Evolutionary conservation across 1,140 invertebrate genomes (phyloP).

Genomic region (Drosophila kurseongensis): DNA sequence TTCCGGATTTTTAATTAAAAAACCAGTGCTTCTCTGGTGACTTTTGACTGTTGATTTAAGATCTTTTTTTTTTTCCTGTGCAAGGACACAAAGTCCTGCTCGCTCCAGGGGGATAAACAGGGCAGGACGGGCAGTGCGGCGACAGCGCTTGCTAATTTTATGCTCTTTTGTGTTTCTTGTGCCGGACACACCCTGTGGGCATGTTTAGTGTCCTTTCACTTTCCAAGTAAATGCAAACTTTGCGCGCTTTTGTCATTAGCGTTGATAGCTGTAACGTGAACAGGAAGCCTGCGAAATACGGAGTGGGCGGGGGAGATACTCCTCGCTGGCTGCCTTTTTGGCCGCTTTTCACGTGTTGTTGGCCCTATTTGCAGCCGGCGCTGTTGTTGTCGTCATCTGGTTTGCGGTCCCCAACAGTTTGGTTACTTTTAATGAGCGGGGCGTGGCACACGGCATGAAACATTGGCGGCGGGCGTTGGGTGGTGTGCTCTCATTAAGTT

Average conservation of each 20-base stretch:
- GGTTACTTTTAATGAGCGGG: conserved; percentile 79
- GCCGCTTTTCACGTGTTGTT: conserved; percentile 76
- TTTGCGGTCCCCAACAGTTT: conserved; percentile 69
- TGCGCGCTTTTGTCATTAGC: conserved; percentile 81
- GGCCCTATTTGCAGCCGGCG: conserved; percentile 22
- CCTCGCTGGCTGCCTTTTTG: conserved; percentile 67
- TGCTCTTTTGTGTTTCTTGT: conserved; percentile 81
- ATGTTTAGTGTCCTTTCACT: conserved; percentile 69
- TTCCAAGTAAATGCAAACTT: conserved; percentile 73
- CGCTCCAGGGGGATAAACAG: conserved; percentile 15
- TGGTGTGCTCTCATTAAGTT: conserved; percentile 69
- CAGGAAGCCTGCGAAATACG: conserved; percentile 37
- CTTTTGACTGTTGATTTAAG: background rate
- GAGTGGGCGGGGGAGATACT: conserved; percentile 16
- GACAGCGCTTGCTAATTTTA: conserved; percentile 75
- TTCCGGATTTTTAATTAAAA: too few species aligned
- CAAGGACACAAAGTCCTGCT: conserved; percentile 56
- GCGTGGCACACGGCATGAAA: conserved; percentile 51
- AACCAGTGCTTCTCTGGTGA: background rate
- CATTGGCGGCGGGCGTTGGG: conserved; percentile 12
- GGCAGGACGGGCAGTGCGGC: conserved; percentile 25
- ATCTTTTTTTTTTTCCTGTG: conserved; percentile 7
- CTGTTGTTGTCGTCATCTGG: conserved; percentile 69
- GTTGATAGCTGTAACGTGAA: conserved; percentile 71
- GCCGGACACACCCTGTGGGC: conserved; percentile 76